Conservation (phyloP, 2,888 invertebrate genomes). For the Allacma fusca region DNA sequence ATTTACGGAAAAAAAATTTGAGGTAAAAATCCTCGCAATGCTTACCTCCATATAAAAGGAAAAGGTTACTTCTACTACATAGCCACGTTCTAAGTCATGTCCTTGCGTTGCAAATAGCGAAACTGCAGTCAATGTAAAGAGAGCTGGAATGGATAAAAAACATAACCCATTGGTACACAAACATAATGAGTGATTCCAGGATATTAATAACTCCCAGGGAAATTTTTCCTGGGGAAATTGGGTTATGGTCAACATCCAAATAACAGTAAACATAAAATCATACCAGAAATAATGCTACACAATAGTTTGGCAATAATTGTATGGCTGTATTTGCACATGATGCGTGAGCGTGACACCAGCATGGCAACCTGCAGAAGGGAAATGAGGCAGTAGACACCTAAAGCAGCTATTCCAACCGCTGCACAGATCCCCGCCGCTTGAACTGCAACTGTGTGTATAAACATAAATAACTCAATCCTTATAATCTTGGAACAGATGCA, state of each 20-base stretch:
- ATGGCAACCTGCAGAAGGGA: conserved; percentile 85
- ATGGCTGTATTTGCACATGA: conserved; percentile 78
- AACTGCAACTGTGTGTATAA: conserved; percentile 74
- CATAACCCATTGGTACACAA: no score
- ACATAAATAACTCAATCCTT: conserved; percentile 23
- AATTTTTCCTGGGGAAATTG: no score
- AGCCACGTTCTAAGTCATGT: conserved; percentile 79
- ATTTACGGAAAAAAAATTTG: no score
- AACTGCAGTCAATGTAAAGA: conserved; percentile 81
- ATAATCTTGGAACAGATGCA: background rate
- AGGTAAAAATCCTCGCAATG: no score
- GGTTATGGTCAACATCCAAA: no score
- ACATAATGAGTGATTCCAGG: no score
- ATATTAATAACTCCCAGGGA: no score
- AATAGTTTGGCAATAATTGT: conserved; percentile 82
- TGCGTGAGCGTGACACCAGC: conserved; percentile 83
- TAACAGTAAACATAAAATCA: conserved; percentile 67
- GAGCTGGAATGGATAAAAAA: conserved; percentile 69
- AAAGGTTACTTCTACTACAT: conserved; percentile 78
- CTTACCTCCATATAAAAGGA: conserved; percentile 87
- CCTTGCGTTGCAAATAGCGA: conserved; percentile 85
- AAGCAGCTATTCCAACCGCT: conserved; percentile 75
- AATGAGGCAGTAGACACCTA: conserved; percentile 80
- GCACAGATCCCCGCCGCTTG: conserved; percentile 83
- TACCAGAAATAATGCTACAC: conserved; percentile 79